These are phyloP conservation scores for Axis porcinus DNA, from an alignment of 2,113 vertebrate species.

Conservation along the genomic window DNA sequence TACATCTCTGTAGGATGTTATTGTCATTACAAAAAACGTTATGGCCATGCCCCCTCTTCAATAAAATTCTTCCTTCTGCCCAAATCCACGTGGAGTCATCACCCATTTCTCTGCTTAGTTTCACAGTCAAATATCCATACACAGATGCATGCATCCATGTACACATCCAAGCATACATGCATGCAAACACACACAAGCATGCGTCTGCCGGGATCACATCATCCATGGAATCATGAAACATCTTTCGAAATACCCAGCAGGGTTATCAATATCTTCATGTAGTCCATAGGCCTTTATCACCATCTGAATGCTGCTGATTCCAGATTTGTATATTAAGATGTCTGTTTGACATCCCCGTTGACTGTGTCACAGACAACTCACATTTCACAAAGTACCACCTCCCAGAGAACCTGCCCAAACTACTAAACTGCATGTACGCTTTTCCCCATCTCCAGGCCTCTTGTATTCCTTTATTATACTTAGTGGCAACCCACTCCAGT, in stretches of 20 bases:
- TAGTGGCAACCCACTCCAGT: not conserved
- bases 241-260: not conserved
- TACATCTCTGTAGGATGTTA: not conserved
- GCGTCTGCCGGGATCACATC: not conserved
- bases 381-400: not conserved
- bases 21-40: not conserved
- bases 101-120: not conserved
- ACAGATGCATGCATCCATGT: no score
- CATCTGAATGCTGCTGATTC: no score
- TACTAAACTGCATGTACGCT: rapidly evolving
- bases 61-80: not conserved
- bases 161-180: not conserved
- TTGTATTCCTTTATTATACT: rapidly evolving
- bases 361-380: not conserved
- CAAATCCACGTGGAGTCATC: not conserved
- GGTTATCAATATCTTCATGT: not conserved
- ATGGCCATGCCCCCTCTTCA: not conserved
- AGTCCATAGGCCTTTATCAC: rapidly evolving
- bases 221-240: not conserved
- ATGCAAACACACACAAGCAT: rapidly evolving
- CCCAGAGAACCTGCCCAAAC: no score
- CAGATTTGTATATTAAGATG: rapidly evolving
- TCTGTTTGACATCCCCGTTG: no score
- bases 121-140: not conserved
- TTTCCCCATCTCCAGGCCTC: rapidly evolving